These are phyloP conservation scores for Phylloscopus trochiloides DNA, from an alignment of 2,113 vertebrate species.

Conservation along the genomic window DNA sequence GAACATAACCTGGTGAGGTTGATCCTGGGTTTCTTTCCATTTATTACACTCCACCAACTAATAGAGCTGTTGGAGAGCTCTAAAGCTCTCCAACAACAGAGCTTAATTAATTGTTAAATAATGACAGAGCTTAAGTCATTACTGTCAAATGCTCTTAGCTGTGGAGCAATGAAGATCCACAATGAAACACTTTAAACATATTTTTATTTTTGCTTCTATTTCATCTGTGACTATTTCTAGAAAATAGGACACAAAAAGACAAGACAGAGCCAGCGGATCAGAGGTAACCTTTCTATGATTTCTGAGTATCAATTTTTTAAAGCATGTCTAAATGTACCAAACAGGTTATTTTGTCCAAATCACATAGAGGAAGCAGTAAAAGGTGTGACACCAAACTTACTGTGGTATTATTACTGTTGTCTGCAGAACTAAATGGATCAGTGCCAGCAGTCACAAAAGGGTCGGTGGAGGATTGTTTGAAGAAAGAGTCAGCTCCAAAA, in stretches of 20 bases:
- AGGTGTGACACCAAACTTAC: constrained; percentile 54
- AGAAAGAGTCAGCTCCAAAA: constrained; percentile 92
- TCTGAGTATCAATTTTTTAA: background rate
- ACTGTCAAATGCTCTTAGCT: background rate
- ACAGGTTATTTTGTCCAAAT: background rate
- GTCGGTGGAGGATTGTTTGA: constrained; percentile 79
- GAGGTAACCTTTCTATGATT: background rate
- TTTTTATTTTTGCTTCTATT: background rate
- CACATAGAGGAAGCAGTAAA: background rate
- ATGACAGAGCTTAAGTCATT: background rate
- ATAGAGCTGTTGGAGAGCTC: background rate
- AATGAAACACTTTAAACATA: background rate
- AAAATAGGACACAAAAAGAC: background rate
- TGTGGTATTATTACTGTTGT: constrained; percentile 40
- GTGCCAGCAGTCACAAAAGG: constrained; percentile 76
- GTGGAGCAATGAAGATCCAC: background rate
- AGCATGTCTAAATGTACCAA: background rate
- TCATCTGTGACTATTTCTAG: background rate
- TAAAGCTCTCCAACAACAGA: background rate
- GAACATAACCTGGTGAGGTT: background rate
- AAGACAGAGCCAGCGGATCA: background rate
- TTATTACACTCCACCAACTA: background rate
- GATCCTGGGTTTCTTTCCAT: background rate
- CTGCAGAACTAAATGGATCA: constrained; percentile 76
- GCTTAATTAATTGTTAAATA: background rate